Evolutionary conservation across 1,140 invertebrate genomes (phyloP), one percentile per base, ranked within the genome.

Genomic region (Aphis craccivora): DNA sequence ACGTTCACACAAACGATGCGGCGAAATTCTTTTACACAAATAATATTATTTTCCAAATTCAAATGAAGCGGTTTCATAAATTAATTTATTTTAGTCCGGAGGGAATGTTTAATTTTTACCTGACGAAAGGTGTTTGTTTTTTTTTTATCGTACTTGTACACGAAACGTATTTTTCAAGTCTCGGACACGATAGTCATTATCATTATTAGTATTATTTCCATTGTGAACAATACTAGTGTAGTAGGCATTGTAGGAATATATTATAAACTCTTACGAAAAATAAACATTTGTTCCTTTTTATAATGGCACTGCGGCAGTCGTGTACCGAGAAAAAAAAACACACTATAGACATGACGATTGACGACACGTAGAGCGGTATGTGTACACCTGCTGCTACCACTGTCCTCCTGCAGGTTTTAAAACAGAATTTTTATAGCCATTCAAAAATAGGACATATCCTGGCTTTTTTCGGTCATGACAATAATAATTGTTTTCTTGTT

Each of bases 1-100:
- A 76, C 90, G 90, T 91, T 91, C 90, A 91, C 90, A 91, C 90
- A 30, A 18, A 89, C 35, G 48, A 87, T 3, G 25, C 43, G 25
- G 5, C 84, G 25, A 87, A 87, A 51, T 51, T 23, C 2, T 40
- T 83, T 9, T 30, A 9, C 67, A 35, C n/a, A 4, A 35, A 35
- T 18, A 37, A 81, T 81, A 30, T 60, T 60, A 14, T 67, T 67
- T 67, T n/a, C 60, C 14, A n/a, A 14, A n/a, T 14, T 25, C n/a
- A 9, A n/a, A n/a, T 4, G 4, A n/a, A 67, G 0, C 11, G 60
- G 18, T 76, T 76, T 67, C 30, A 25, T 25, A 9, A 55, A 55
- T 30, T 30, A 60, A 23, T 60, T 60, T 67, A 9, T 83, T 83
- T 84, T 2, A 25, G 40, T 84, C 43, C 25, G 7, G 8, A 25